phyloP scores from a whole-genome alignment of 2,797 vertebrate species.

The Paedocypris micromegethes region DNA sequence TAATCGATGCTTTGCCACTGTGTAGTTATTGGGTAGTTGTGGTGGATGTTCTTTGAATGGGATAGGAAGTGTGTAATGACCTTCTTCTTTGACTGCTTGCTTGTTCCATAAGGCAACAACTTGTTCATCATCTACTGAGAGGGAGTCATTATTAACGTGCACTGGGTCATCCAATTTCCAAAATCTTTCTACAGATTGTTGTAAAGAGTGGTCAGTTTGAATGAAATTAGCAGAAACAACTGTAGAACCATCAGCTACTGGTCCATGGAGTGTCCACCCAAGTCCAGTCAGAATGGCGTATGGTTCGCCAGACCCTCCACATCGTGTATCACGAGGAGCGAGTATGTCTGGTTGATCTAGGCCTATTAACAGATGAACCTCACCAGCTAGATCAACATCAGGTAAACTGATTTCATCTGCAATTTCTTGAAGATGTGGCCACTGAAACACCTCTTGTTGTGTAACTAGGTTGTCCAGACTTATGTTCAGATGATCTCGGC shows the following conservation, averaged over 20 bases:
- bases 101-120: constrained; percentile 17
- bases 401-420: constrained; percentile 10
- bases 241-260: constrained; percentile 11
- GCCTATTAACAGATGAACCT: constrained; percentile 11
- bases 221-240: neutral
- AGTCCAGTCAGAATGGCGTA: constrained; percentile 3
- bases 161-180: constrained; percentile 18
- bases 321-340: neutral
- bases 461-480: constrained; percentile 2
- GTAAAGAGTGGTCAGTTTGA: constrained; percentile 15
- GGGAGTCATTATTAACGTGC: neutral
- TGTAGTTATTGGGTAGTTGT: neutral
- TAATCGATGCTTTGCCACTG: neutral
- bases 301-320: neutral
- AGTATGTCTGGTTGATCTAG: neutral
- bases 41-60: constrained; percentile 21
- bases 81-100: neutral
- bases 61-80: neutral
- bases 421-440: constrained; percentile 7
- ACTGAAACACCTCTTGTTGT: constrained; percentile 6
- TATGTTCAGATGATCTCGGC: constrained; percentile 5
- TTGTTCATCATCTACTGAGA: neutral
- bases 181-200: constrained; percentile 25
- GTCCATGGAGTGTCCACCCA: constrained; percentile 4
- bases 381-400: neutral